Conservation (phyloP, 2,797 vertebrate genomes). For the Aphelocoma californica region DNA sequence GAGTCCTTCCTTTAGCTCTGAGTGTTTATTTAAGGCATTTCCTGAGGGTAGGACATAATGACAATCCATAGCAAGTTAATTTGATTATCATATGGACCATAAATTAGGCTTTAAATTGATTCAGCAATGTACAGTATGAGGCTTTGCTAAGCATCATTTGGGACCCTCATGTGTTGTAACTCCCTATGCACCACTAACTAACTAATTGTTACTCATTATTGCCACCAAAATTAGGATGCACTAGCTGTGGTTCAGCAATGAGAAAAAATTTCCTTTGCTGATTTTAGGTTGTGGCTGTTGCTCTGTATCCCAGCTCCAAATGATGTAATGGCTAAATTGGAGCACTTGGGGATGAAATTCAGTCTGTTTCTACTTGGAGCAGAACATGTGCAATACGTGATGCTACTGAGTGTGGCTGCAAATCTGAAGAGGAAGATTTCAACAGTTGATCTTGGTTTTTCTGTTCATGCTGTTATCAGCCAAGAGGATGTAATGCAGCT, state of each 20-base stretch:
- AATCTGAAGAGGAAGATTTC: neutral
- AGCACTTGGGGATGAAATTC: neutral
- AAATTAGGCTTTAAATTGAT: constrained; percentile 14
- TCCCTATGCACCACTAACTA: neutral
- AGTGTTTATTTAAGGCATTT: neutral
- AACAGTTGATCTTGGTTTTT: neutral
- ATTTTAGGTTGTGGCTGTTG: neutral
- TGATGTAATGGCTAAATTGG: neutral
- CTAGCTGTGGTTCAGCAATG: neutral
- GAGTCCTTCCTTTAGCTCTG: neutral
- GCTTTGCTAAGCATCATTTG: neutral
- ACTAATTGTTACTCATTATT: neutral
- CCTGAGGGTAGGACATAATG: neutral
- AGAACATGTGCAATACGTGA: neutral
- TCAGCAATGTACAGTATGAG: neutral
- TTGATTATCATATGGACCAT: neutral
- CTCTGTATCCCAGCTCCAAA: neutral
- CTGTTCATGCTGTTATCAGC: neutral
- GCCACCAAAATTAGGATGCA: neutral
- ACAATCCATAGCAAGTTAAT: neutral
- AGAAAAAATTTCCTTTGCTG: neutral
- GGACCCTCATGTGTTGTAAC: neutral
- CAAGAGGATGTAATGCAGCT: neutral
- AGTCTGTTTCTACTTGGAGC: neutral
- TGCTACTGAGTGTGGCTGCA: neutral